Conservation (phyloP, 1,140 invertebrate species). For the Meloidogyne exigua region DNA sequence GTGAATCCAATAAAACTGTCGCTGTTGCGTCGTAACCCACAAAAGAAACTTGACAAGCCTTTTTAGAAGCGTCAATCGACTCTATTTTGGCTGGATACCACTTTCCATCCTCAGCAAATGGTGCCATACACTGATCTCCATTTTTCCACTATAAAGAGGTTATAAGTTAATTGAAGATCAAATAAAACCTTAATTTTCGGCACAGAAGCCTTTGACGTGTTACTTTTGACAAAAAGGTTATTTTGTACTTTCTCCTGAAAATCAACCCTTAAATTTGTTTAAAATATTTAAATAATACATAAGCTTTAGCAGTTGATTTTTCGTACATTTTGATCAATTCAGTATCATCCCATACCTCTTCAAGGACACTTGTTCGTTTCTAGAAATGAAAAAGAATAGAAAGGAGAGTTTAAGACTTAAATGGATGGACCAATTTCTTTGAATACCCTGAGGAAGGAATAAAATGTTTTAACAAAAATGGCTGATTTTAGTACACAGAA, state of each 20-base stretch:
- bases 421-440: too few relatives aligned
- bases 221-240: neutral
- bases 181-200: neutral
- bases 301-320: slow-evolving; percentile 25
- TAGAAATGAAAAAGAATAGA: slow-evolving; percentile 4
- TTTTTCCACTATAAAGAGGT: slow-evolving; percentile 38
- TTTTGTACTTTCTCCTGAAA: slow-evolving; percentile 17
- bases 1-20: slow-evolving; percentile 35
- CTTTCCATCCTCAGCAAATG: slow-evolving; percentile 36
- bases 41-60: slow-evolving; percentile 35
- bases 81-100: slow-evolving; percentile 46
- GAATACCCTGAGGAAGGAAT: too few relatives aligned
- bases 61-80: neutral
- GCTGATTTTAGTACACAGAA: too few relatives aligned
- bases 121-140: slow-evolving; percentile 45
- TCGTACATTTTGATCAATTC: slow-evolving; percentile 42
- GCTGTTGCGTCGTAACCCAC: slow-evolving; percentile 43
- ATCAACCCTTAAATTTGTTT: neutral
- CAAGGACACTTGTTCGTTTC: neutral
- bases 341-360: slow-evolving; percentile 39
- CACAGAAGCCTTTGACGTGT: slow-evolving; percentile 8
- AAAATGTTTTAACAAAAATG: too few relatives aligned
- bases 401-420: too few relatives aligned
- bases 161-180: neutral
- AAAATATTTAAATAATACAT: slow-evolving; percentile 21